Conservation (phyloP, 2,797 vertebrate species). For the Brachymystax lenok region DNA sequence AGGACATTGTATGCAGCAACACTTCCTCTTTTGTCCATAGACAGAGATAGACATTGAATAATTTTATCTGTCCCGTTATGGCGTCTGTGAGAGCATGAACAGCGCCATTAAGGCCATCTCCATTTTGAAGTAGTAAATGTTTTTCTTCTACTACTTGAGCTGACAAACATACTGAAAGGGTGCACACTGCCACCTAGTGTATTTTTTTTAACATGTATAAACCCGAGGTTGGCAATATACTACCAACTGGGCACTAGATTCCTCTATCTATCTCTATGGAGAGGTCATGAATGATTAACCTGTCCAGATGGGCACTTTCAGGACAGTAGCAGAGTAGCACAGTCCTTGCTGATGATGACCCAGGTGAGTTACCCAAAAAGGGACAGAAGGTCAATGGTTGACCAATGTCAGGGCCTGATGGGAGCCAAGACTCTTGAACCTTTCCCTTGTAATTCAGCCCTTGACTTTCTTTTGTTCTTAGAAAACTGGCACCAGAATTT, state of each 20-base stretch:
- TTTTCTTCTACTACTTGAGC: no score
- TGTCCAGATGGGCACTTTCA: slow-evolving; percentile 72
- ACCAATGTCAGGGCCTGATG: background rate
- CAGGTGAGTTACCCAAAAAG: slow-evolving; percentile 45
- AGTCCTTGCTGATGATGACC: slow-evolving; percentile 53
- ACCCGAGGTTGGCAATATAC: no score
- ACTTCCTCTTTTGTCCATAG: slow-evolving; percentile 26
- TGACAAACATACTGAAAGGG: no score
- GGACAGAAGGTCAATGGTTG: slow-evolving; percentile 20
- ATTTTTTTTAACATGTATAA: no score
- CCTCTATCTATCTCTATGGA: background rate
- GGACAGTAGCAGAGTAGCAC: slow-evolving; percentile 41
- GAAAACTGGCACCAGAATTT: no score
- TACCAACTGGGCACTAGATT: no score
- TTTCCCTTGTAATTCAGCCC: background rate
- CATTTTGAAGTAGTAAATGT: no score
- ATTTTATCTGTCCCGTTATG: no score
- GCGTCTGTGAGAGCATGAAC: no score
- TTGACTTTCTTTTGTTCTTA: background rate
- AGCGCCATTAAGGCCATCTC: no score
- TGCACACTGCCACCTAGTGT: no score
- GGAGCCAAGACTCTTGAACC: background rate
- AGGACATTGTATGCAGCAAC: slow-evolving; percentile 65
- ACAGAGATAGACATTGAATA: no score
- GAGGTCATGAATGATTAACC: slow-evolving; percentile 72